A percentile compares a stretch with the other conserved stretches of the same genome.
Conservation (phyloP, 1,140 invertebrate species). For the Goniozus legneri region DNA sequence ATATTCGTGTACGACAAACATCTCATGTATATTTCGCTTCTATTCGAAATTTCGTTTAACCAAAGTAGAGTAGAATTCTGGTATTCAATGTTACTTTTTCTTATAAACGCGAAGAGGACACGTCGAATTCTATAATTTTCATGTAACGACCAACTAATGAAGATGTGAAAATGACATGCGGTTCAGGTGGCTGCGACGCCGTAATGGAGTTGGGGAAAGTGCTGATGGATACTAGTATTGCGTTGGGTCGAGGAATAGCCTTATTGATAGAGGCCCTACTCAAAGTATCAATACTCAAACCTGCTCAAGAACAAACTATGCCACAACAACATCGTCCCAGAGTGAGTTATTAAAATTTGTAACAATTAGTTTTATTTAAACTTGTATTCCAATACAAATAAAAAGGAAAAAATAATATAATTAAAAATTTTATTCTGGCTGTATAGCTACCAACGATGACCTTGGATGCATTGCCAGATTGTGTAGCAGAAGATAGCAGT, state of each 20-base stretch:
- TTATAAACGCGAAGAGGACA: no score
- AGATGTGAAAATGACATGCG: slow-evolving; percentile 12
- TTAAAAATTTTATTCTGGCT: slow-evolving; percentile 2
- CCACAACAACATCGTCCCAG: slow-evolving; percentile 40
- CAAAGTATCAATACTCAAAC: slow-evolving; percentile 43
- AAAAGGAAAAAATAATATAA: background rate
- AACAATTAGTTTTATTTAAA: background rate
- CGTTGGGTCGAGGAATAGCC: slow-evolving; percentile 40
- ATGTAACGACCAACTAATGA: no score
- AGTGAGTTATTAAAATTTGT: slow-evolving; percentile 26
- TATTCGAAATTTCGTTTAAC: background rate
- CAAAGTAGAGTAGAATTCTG: background rate
- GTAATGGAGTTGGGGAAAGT: slow-evolving; percentile 32
- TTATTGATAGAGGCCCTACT: slow-evolving; percentile 43
- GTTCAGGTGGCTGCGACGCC: slow-evolving; percentile 37
- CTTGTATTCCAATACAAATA: background rate
- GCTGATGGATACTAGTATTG: slow-evolving; percentile 35
- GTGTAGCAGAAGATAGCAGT: slow-evolving; percentile 53
- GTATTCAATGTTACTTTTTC: background rate
- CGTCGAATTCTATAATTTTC: no score
- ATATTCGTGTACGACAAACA: slow-evolving; percentile 13
- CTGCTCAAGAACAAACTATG: slow-evolving; percentile 40
- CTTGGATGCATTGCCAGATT: slow-evolving; percentile 52
- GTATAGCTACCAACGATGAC: slow-evolving; percentile 42
- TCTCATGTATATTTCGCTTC: background rate